These are phyloP conservation scores for Rhegmatorhina hoffmannsi DNA, from an alignment of 2,113 vertebrate species.

Conservation along the genomic window DNA sequence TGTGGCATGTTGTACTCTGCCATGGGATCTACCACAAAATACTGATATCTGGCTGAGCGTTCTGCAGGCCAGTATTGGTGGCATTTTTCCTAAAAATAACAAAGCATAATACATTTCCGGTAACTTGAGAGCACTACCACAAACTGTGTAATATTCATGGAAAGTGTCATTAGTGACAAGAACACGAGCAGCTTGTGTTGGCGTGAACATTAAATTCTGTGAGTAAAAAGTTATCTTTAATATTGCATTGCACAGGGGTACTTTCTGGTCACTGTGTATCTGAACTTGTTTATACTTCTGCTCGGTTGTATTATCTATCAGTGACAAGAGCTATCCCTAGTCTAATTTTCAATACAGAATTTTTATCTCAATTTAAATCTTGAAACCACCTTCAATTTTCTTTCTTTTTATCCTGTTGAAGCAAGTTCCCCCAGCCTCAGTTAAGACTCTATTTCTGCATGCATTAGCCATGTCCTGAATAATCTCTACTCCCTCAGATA, in stretches of 20 bases:
- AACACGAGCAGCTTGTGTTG: not conserved
- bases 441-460: not conserved
- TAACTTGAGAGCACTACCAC: not conserved
- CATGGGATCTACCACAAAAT: conserved; percentile 99
- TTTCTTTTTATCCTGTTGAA: not conserved
- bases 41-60: conserved; percentile 97
- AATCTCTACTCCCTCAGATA: not conserved
- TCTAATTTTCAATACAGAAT: not conserved
- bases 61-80: conserved; percentile 99
- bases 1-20: conserved; percentile 99
- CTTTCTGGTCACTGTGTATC: fast-evolving
- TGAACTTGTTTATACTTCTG: not conserved
- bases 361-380: not conserved
- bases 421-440: not conserved
- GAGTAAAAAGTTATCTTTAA: not conserved
- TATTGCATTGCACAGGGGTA: not conserved
- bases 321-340: not conserved
- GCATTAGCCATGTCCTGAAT: not conserved
- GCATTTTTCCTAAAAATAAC: conserved; percentile 91
- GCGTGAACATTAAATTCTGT: not conserved
- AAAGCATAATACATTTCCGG: not conserved
- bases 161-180: not conserved
- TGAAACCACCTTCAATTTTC: not conserved
- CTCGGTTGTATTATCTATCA: not conserved
- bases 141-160: not conserved